phyloP scores from a whole-genome alignment of 2,113 vertebrate genomes.

The Mus spicilegus region DNA sequence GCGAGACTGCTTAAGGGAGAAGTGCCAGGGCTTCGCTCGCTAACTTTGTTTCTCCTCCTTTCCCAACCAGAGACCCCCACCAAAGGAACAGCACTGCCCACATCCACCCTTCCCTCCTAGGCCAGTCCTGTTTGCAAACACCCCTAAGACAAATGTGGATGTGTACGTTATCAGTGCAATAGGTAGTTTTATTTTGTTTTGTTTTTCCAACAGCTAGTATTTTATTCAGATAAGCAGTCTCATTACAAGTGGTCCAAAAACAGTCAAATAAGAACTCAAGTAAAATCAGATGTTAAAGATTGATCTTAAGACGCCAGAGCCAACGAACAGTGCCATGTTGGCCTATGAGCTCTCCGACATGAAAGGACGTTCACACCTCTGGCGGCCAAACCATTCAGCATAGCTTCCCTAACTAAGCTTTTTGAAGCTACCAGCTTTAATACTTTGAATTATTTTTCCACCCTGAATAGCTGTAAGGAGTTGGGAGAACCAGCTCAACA shows the following conservation, averaged over 20 bases:
- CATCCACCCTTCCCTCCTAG: neutral
- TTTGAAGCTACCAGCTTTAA: neutral
- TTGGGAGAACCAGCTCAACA: neutral
- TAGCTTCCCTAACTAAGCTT: neutral
- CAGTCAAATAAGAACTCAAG: neutral
- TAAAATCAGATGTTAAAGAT: neutral
- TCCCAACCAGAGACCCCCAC: neutral
- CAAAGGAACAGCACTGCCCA: neutral
- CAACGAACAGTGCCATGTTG: neutral
- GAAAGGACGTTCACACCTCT: neutral
- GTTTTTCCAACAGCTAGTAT: neutral
- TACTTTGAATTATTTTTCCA: neutral
- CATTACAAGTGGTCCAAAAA: neutral
- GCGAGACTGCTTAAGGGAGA: neutral
- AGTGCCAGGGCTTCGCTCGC: no score
- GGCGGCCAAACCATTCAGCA: neutral
- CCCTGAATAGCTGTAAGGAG: neutral
- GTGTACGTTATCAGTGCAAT: no score
- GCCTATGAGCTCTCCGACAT: neutral
- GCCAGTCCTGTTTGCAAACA: neutral
- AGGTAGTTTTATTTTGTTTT: neutral
- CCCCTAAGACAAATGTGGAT: neutral
- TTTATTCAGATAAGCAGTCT: neutral
- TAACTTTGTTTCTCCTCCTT: no score
- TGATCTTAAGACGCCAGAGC: neutral